A percentile compares a stretch with the other conserved stretches of the same genome.
These are phyloP conservation scores for Coleophora flavipennella DNA, from an alignment of 2,888 invertebrate genomes.

Conservation along the genomic window DNA sequence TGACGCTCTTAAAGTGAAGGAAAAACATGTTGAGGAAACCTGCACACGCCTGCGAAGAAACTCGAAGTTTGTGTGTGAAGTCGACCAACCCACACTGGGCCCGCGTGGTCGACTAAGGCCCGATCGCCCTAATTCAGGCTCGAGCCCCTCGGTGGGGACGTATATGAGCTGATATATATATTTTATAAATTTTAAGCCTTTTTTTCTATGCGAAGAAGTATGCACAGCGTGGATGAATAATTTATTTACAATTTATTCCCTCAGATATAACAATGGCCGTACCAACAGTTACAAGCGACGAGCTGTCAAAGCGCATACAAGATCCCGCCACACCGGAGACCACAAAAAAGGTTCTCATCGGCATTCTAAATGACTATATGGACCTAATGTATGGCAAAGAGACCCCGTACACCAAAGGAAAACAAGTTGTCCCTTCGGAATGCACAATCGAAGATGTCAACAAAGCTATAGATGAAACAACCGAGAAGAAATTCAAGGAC, in stretches of 20 bases:
- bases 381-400: slow-evolving; percentile 50
- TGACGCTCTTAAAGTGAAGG: no score
- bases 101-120: no score
- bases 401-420: slow-evolving; percentile 57
- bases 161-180: no score
- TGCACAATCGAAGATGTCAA: slow-evolving; percentile 41
- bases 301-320: slow-evolving; percentile 38
- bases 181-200: no score
- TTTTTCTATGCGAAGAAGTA: no score
- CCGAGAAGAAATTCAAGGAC: slow-evolving; percentile 38
- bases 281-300: slow-evolving; percentile 42
- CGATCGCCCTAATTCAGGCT: no score
- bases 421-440: slow-evolving; percentile 43
- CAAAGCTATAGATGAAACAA: slow-evolving; percentile 29
- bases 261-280: slow-evolving; percentile 32
- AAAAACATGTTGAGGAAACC: no score
- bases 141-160: no score
- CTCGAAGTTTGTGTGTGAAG: no score
- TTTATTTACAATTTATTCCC: slow-evolving; percentile 16
- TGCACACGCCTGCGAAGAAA: no score
- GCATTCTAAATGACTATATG: slow-evolving; percentile 56
- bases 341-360: slow-evolving; percentile 46
- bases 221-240: no score
- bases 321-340: slow-evolving; percentile 32
- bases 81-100: no score